A percentile compares a stretch with the other conserved stretches of the same genome.
These are phyloP conservation scores for Cololabis saira DNA, from an alignment of 2,113 vertebrate species.

Conservation along the genomic window DNA sequence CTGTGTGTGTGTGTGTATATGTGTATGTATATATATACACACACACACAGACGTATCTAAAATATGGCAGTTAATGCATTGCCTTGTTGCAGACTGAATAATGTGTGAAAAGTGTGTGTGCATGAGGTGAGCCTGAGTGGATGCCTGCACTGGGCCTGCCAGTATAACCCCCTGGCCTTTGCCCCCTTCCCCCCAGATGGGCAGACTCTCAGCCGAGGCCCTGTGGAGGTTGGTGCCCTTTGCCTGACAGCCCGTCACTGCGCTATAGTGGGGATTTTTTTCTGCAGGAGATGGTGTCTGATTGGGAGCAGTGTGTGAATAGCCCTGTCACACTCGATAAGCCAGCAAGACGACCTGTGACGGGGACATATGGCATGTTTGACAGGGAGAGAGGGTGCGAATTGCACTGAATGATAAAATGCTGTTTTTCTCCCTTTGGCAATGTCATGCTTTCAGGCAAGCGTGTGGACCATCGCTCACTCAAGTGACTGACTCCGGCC, in stretches of 20 bases:
- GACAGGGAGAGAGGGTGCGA: constrained; percentile 83
- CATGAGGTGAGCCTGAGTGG: constrained; percentile 36
- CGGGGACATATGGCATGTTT: constrained; percentile 85
- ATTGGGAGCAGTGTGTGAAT: constrained; percentile 84
- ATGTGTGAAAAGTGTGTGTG: no score
- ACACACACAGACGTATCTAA: no score
- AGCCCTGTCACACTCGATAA: constrained; percentile 85
- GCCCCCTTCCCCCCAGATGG: constrained; percentile 62
- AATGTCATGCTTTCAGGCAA: constrained; percentile 84
- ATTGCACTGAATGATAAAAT: constrained; percentile 87
- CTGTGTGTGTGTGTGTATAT: no score
- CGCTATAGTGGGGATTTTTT: constrained; percentile 69
- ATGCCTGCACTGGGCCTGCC: constrained; percentile 47
- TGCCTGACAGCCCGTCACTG: constrained; percentile 81
- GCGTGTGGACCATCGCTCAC: constrained; percentile 80
- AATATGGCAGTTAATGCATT: no score
- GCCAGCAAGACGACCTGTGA: constrained; percentile 82
- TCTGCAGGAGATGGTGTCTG: constrained; percentile 78
- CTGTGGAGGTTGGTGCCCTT: constrained; percentile 78
- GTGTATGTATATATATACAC: no score
- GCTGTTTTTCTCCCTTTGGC: constrained; percentile 82
- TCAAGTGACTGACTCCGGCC: constrained; percentile 76
- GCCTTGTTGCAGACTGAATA: no score
- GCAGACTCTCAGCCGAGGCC: constrained; percentile 69
- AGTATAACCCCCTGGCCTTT: constrained; percentile 67